Evolutionary conservation across 2,888 invertebrate species (phyloP), one percentile per base, ranked within the genome.

Genomic region (Metalampra italica): DNA sequence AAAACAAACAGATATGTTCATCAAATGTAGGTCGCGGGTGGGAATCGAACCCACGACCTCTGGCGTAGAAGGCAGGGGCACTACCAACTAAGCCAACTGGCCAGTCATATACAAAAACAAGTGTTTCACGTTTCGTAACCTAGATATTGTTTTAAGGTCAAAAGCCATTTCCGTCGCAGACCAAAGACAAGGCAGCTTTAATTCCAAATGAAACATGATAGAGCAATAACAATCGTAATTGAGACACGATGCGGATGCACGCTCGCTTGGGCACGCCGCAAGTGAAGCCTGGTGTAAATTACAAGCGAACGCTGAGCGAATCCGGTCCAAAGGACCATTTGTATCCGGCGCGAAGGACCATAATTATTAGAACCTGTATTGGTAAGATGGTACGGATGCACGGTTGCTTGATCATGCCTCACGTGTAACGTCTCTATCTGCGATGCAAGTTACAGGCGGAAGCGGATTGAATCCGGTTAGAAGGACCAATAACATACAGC

Each of bases 191-290:
- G 11, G 2, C 32, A 9, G 4, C 32, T 9, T 32, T 32, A 32
- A 4, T 32, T 8, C 32, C 8, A 32, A 46, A 32, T 32, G 11
- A 32, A 49, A 49, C 41, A 39, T 29, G 13, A 49, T 41, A 45
- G 32, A 14, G 32, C 30, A 48, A 43, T 43, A 39, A 45, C 41
- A 45, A 45, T 49, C 29, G 45, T 49, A 32, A 32, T 32, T 32
- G 11, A 32, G 32, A 9, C 8, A 45, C 47, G 51, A 36, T 47
- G 49, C 55, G 60, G 60, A 59, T 49, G 48, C 64, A 64, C 60
- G 64, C 56, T 53, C 39, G 39, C 47, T 29, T 55, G 60, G 47
- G 54, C 61, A 59, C 56, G 57, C 46, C 54, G 53, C 49, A 47
- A 42, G 49, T 53, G 53, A 50, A n/a, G 9, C 50, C 51, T 52